Base-by-base conservation (phyloP, 2,888 invertebrate species). In the Hipparchia sbordonii region DNA sequence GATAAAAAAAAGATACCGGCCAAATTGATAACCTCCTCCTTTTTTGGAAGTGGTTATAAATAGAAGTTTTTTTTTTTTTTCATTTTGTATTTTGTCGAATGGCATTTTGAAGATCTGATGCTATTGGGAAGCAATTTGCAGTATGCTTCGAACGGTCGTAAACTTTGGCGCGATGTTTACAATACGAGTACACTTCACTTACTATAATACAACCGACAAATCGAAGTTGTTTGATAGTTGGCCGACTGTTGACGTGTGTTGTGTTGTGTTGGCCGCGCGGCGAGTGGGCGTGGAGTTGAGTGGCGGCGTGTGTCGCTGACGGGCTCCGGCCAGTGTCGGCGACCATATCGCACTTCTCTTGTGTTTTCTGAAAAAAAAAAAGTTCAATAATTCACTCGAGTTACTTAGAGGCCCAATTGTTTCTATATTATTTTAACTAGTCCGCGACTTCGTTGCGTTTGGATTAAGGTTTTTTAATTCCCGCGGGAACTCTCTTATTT, bases 301-400 rank as follows among this genome's bases (percentile, higher is more conserved):
- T 39, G 39, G 39, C 59, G 13, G 57, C 46, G 51, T 52, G 70
- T 77, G 75, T 70, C 73, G 72, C 75, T 68, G 23, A 33, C 59
- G 73, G 68, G 70, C 71, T 75, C 70, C 56, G 67, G 74, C 76
- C 74, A 71, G 77, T 77, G 74, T 72, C 72, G 74, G 74, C 78
- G 76, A 63, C 69, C 70, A 70, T 61, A 57, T 76, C 56, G 74
- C 68, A 68, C 70, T 71, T 72, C 62, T 70, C 56, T 70, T 70
- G 51, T 61, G 54, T 70, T 72, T 73, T 72, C 76, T 76, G 70
- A 4, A 76, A 75, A 9, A 39, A 9, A n/a, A 59, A 59, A 23
- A 23, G 23, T 23, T 23, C 23, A 23, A 23, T 23, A 23, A 23
- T 23, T 23, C 39, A 39, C 5, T 39, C 5, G 39, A 39, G 39